These are phyloP conservation scores for Ophioninae sp. DNA, from an alignment of 2,888 invertebrate species.

Conservation along the genomic window DNA sequence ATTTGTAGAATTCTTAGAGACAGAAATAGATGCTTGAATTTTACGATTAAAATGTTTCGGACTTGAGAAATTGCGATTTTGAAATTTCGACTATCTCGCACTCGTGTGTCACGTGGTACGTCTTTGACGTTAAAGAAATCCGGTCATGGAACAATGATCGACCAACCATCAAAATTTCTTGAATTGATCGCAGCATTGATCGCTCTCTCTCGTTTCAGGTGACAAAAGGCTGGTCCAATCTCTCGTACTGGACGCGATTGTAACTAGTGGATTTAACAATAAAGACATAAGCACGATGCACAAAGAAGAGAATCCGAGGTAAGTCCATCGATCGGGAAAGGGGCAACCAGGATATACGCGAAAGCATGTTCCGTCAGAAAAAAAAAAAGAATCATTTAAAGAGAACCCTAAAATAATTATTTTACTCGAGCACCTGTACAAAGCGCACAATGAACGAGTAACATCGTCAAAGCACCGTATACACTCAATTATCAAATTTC, in stretches of 20 bases:
- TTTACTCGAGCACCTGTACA: constrained; percentile 69
- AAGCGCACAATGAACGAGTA: constrained; percentile 66
- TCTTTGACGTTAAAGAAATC: too few species aligned
- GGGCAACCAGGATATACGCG: constrained; percentile 55
- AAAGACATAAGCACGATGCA: constrained; percentile 83
- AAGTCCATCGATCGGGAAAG: constrained; percentile 82
- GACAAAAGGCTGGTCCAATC: constrained; percentile 95
- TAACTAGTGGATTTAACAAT: constrained; percentile 91
- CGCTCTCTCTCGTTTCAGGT: constrained; percentile 83
- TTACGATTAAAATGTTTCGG: too few species aligned
- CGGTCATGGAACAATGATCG: background rate
- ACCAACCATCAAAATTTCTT: background rate
- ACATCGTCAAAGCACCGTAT: constrained; percentile 65
- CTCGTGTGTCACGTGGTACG: too few species aligned
- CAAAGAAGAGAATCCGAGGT: constrained; percentile 82
- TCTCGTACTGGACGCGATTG: constrained; percentile 93
- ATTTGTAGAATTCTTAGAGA: too few species aligned
- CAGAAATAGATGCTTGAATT: too few species aligned
- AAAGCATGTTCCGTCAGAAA: constrained; percentile 66
- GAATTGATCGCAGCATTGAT: background rate
- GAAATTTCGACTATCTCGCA: too few species aligned
- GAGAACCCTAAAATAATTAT: constrained; percentile 60
- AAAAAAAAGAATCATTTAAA: too few species aligned
- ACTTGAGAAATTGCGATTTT: too few species aligned
- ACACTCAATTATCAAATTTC: constrained; percentile 62